These are phyloP conservation scores for Nasonia longicornis DNA, from an alignment of 1,140 invertebrate species.

Conservation along the genomic window DNA sequence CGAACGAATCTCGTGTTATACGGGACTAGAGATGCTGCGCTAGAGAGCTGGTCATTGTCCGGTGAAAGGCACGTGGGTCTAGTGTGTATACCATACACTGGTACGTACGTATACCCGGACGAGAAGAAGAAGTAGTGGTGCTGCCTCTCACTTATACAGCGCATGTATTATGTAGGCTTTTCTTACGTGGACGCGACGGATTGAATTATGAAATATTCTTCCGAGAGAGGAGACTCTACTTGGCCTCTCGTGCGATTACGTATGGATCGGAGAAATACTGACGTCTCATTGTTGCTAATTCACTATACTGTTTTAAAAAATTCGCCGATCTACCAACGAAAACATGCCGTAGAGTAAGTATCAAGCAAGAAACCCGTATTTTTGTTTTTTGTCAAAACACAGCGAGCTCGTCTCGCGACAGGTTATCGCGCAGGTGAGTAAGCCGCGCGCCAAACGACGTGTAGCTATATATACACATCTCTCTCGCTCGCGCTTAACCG, in stretches of 20 bases:
- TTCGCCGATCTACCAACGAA: too few relatives aligned
- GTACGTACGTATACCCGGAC: not conserved
- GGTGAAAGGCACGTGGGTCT: conserved; percentile 54
- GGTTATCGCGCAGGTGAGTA: not conserved
- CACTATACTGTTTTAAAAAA: too few relatives aligned
- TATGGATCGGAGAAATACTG: not conserved
- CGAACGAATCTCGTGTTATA: not conserved
- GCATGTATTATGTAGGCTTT: not conserved
- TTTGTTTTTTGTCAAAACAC: too few relatives aligned
- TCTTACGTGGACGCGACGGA: not conserved
- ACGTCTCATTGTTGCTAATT: too few relatives aligned
- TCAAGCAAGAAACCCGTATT: too few relatives aligned
- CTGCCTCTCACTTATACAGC: not conserved
- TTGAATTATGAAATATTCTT: not conserved
- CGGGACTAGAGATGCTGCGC: conserved; percentile 48
- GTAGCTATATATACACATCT: conserved; percentile 1
- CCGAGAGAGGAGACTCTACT: not conserved
- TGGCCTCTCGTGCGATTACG: not conserved
- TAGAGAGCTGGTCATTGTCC: conserved; percentile 53
- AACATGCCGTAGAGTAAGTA: too few relatives aligned
- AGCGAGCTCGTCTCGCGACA: too few relatives aligned
- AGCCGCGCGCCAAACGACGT: not conserved
- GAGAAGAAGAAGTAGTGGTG: not conserved
- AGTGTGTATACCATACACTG: not conserved
- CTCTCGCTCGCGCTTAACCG: conserved; percentile 45